Evolutionary conservation across 2,888 invertebrate species (phyloP).

Genomic region (Vanessa cardui): DNA sequence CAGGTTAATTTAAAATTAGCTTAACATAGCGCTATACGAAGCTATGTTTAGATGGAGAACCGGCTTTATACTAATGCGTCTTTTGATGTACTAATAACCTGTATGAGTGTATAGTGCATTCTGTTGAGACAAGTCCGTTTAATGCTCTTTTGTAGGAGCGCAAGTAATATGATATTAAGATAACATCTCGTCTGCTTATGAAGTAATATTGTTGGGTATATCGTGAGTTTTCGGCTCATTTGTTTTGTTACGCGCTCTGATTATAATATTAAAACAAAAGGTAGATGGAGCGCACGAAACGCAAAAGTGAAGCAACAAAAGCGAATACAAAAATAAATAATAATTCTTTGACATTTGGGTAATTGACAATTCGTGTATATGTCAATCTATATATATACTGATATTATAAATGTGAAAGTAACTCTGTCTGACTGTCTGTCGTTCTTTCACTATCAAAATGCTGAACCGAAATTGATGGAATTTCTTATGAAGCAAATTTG

Average conservation of each 20-base stretch:
- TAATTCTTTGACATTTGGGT: too few species aligned
- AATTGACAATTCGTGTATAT: too few species aligned
- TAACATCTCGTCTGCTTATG: neutral
- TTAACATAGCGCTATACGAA: neutral
- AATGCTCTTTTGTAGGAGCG: conserved; percentile 20
- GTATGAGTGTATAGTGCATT: conserved; percentile 23
- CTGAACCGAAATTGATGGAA: too few species aligned
- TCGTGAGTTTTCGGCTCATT: neutral
- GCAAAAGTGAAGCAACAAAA: too few species aligned
- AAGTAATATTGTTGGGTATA: neutral
- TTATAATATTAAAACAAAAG: too few species aligned
- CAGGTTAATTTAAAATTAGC: neutral
- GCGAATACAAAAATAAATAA: too few species aligned
- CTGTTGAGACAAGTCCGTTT: conserved; percentile 21
- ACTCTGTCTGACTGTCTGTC: too few species aligned
- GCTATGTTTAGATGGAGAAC: conserved; percentile 3
- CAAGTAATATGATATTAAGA: conserved; percentile 18
- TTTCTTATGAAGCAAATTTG: too few species aligned
- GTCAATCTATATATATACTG: too few species aligned
- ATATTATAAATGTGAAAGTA: too few species aligned
- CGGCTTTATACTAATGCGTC: conserved; percentile 29
- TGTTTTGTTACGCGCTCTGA: neutral
- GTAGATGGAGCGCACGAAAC: too few species aligned
- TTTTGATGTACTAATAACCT: conserved; percentile 38
- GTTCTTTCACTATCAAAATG: too few species aligned